phyloP scores from a whole-genome alignment of 2,888 invertebrate genomes.

The Synanthedon myopaeformis region DNA sequence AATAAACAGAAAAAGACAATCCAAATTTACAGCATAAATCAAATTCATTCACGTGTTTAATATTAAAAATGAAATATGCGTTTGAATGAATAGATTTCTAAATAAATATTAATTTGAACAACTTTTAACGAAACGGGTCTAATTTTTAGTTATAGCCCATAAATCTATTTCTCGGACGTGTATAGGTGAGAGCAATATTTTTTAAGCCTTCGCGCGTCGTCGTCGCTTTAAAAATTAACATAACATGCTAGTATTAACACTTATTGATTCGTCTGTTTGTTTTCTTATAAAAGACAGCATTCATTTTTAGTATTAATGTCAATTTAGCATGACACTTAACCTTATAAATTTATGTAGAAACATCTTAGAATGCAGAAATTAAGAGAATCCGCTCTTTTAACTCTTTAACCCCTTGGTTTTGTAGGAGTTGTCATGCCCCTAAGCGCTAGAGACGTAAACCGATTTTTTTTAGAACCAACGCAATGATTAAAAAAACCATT shows the following conservation, averaged over 20 bases:
- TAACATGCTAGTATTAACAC: constrained; percentile 35
- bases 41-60: too few relatives aligned
- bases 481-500: too few relatives aligned
- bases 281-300: background rate
- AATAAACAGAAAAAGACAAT: too few relatives aligned
- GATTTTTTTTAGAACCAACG: too few relatives aligned
- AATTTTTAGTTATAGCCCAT: constrained; percentile 4
- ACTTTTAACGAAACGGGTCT: constrained; percentile 2
- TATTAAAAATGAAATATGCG: constrained; percentile 19
- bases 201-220: background rate
- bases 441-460: too few relatives aligned
- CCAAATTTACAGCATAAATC: too few relatives aligned
- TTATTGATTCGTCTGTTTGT: constrained; percentile 32
- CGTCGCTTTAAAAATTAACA: constrained; percentile 22
- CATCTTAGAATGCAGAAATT: too few relatives aligned
- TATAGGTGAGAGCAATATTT: background rate
- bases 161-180: constrained; percentile 1
- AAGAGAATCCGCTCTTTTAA: too few relatives aligned
- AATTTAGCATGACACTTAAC: too few relatives aligned
- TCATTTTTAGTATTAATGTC: background rate
- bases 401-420: too few relatives aligned
- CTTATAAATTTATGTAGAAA: too few relatives aligned
- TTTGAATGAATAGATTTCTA: constrained; percentile 25
- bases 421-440: too few relatives aligned
- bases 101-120: constrained; percentile 43